These are phyloP conservation scores for Calephelis virginiensis DNA, from an alignment of 1,140 invertebrate genomes.

Conservation along the genomic window DNA sequence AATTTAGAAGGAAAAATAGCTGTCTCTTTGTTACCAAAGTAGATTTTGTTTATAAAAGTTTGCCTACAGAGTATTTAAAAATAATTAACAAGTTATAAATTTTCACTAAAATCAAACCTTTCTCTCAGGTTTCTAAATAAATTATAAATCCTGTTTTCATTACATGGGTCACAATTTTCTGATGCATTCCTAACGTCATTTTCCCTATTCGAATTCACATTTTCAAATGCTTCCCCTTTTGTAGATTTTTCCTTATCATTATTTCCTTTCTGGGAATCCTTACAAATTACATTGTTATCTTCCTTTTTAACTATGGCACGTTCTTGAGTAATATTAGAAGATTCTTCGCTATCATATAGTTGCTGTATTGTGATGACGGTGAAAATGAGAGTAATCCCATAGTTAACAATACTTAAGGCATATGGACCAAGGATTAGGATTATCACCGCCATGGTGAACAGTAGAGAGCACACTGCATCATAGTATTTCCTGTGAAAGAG, in stretches of 20 bases:
- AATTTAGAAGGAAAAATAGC: no score
- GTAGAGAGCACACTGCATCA: slow-evolving; percentile 64
- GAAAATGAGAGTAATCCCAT: slow-evolving; percentile 77
- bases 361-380: slow-evolving; percentile 79
- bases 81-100: slow-evolving; percentile 22
- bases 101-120: slow-evolving; percentile 50
- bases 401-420: slow-evolving; percentile 79
- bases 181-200: slow-evolving; percentile 14
- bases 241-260: slow-evolving; percentile 16
- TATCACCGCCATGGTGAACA: slow-evolving; percentile 74
- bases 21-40: no score
- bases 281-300: slow-evolving; percentile 17
- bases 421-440: slow-evolving; percentile 78
- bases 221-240: slow-evolving; percentile 22
- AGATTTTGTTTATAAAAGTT: no score
- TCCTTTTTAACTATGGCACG: not conserved
- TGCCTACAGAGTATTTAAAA: not conserved
- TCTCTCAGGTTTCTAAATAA: slow-evolving; percentile 58
- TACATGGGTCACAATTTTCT: slow-evolving; percentile 52
- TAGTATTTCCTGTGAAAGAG: slow-evolving; percentile 74
- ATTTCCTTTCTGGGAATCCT: slow-evolving; percentile 24
- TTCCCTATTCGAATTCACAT: slow-evolving; percentile 23
- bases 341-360: slow-evolving; percentile 46
- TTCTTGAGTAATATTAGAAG: not conserved
- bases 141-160: slow-evolving; percentile 56